These are phyloP conservation scores for Lathronympha strigana DNA, from an alignment of 2,888 invertebrate species.

Conservation along the genomic window DNA sequence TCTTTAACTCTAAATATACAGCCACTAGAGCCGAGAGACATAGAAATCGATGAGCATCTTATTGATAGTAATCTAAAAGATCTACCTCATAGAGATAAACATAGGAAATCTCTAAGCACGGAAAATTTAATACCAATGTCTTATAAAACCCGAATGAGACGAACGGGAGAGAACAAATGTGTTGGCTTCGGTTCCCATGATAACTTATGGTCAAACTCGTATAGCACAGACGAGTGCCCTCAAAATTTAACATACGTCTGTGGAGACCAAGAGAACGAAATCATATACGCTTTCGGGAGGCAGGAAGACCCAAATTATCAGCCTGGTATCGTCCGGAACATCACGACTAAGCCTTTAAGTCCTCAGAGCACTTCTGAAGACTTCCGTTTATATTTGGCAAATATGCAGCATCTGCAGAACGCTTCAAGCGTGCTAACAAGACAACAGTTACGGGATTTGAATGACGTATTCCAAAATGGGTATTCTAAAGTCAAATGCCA, in stretches of 20 bases:
- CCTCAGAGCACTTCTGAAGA: slow-evolving; percentile 88
- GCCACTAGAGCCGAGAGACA: slow-evolving; percentile 73
- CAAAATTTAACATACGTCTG: slow-evolving; percentile 75
- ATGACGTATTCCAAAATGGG: slow-evolving; percentile 84
- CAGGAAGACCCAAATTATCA: slow-evolving; percentile 71
- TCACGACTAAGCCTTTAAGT: slow-evolving; percentile 87
- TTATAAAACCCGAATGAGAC: slow-evolving; percentile 69
- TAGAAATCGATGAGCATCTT: slow-evolving; percentile 75
- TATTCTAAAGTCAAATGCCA: slow-evolving; percentile 77
- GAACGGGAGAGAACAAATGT: slow-evolving; percentile 64
- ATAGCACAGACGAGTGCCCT: slow-evolving; percentile 69
- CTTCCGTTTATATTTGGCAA: slow-evolving; percentile 88
- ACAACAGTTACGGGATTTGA: slow-evolving; percentile 84
- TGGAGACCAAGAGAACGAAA: slow-evolving; percentile 80
- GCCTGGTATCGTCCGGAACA: slow-evolving; percentile 77
- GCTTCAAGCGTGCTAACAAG: slow-evolving; percentile 86
- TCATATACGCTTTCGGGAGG: slow-evolving; percentile 77
- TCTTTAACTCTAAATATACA: slow-evolving; percentile 88
- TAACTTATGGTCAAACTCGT: slow-evolving; percentile 78
- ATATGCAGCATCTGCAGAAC: slow-evolving; percentile 89
- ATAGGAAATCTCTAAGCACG: slow-evolving; percentile 85
- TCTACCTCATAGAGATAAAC: slow-evolving; percentile 68
- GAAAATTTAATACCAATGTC: slow-evolving; percentile 84
- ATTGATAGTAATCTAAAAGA: slow-evolving; percentile 70
- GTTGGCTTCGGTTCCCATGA: slow-evolving; percentile 78